A percentile compares a stretch with the other conserved stretches of the same genome.
phyloP scores from a whole-genome alignment of 2,888 invertebrate genomes.

The Metopia argyrocephala region DNA sequence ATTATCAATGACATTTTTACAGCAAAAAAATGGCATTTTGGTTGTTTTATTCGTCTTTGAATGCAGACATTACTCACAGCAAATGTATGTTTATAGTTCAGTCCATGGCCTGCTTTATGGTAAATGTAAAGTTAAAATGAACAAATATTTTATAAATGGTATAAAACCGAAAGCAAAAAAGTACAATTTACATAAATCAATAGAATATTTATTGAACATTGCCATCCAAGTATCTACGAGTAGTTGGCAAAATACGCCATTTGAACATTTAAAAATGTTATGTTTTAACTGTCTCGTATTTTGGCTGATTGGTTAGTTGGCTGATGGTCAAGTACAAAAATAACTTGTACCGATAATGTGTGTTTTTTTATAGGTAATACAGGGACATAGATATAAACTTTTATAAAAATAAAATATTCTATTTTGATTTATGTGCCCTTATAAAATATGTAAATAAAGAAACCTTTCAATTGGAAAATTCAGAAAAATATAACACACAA shows the following conservation, averaged over 20 bases:
- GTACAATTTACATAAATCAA: conserved; percentile 56
- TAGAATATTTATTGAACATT: conserved; percentile 56
- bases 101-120: conserved; percentile 38
- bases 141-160: conserved; percentile 15
- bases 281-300: not conserved
- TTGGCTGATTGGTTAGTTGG: not conserved
- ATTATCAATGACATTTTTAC: conserved; percentile 41
- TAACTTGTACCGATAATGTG: conserved; percentile 6
- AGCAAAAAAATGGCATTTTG: conserved; percentile 39
- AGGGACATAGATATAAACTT: conserved; percentile 1
- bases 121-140: not conserved
- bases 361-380: conserved; percentile 15
- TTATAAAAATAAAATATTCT: too few relatives aligned
- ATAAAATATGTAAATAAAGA: too few relatives aligned
- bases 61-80: not conserved
- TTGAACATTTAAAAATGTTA: conserved; percentile 36
- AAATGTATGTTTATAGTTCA: conserved; percentile 17
- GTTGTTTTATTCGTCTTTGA: not conserved
- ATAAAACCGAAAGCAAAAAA: conserved; percentile 22
- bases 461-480: too few relatives aligned
- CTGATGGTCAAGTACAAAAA: conserved; percentile 34
- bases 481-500: too few relatives aligned
- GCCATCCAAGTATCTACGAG: conserved; percentile 10
- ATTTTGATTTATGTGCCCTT: too few relatives aligned
- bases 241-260: conserved; percentile 18